A percentile compares a stretch with the other conserved stretches of the same genome.
Evolutionary conservation across 2,113 vertebrate genomes (phyloP).

Genomic region (Chloropsis cyanopogon): DNA sequence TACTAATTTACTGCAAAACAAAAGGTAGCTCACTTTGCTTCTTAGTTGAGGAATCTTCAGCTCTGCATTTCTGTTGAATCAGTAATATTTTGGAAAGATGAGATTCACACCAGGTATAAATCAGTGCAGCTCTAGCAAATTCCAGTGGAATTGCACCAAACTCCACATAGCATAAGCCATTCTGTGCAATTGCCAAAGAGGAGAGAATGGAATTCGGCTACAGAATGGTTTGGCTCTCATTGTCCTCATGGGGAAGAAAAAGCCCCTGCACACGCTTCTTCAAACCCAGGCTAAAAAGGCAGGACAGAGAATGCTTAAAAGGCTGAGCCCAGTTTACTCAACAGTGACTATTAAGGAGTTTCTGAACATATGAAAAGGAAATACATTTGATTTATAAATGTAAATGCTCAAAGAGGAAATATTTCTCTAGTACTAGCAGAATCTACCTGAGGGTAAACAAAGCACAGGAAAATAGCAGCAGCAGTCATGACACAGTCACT

Average conservation of each 20-base stretch:
- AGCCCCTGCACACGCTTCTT: neutral
- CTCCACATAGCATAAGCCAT: neutral
- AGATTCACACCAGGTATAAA: slow-evolving; percentile 38
- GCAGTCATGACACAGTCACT: neutral
- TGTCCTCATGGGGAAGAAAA: slow-evolving; percentile 17
- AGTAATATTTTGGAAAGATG: neutral
- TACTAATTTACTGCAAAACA: neutral
- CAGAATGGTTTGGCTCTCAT: neutral
- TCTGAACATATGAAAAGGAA: neutral
- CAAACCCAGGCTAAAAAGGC: neutral
- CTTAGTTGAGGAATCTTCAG: neutral
- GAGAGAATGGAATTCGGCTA: neutral
- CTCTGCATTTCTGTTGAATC: neutral
- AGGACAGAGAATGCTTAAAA: neutral
- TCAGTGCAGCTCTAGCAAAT: slow-evolving; percentile 15
- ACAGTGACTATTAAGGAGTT: neutral
- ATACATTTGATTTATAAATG: neutral
- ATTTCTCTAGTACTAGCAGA: neutral
- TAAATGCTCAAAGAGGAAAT: neutral
- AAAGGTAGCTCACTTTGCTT: neutral
- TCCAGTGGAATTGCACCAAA: slow-evolving; percentile 20
- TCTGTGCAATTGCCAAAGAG: neutral
- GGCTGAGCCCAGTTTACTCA: neutral
- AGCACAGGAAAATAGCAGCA: neutral
- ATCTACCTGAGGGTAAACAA: neutral